These are phyloP conservation scores for Parnassius glacialis DNA, from an alignment of 2,888 invertebrate genomes.

Conservation along the genomic window DNA sequence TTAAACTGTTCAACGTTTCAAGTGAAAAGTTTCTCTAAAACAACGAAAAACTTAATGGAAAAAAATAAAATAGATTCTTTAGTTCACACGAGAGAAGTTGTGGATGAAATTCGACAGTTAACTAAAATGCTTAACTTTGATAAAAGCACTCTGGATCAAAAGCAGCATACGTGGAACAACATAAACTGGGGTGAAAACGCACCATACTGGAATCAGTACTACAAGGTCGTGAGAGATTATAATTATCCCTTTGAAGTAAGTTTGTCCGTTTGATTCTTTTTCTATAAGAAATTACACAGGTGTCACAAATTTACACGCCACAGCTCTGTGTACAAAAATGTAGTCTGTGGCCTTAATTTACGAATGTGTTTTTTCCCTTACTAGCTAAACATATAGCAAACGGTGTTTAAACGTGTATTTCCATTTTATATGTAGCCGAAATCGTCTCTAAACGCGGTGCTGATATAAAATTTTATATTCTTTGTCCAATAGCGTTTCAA, in stretches of 20 bases:
- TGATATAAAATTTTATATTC: no score
- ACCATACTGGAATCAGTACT: constrained; percentile 75
- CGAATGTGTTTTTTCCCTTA: no score
- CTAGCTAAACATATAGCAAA: no score
- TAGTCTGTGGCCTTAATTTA: no score
- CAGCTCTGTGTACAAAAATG: no score
- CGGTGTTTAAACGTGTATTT: no score
- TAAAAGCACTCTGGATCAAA: constrained; percentile 36
- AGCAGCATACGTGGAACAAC: constrained; percentile 53
- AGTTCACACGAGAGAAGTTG: constrained; percentile 58
- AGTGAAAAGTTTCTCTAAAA: constrained; percentile 68
- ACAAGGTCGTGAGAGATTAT: constrained; percentile 60
- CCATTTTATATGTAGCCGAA: no score
- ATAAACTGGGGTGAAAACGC: constrained; percentile 74
- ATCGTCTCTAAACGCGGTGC: no score
- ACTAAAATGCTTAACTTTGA: constrained; percentile 62
- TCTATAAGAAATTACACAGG: no score
- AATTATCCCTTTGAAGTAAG: constrained; percentile 68
- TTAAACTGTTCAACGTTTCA: constrained; percentile 66
- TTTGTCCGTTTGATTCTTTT: neutral
- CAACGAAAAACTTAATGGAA: constrained; percentile 59
- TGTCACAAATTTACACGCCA: no score
- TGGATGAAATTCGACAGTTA: constrained; percentile 60
- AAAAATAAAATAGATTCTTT: constrained; percentile 56
- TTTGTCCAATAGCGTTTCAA: no score